phyloP scores from a whole-genome alignment of 2,888 invertebrate genomes.

The Drosophila niveifrons region DNA sequence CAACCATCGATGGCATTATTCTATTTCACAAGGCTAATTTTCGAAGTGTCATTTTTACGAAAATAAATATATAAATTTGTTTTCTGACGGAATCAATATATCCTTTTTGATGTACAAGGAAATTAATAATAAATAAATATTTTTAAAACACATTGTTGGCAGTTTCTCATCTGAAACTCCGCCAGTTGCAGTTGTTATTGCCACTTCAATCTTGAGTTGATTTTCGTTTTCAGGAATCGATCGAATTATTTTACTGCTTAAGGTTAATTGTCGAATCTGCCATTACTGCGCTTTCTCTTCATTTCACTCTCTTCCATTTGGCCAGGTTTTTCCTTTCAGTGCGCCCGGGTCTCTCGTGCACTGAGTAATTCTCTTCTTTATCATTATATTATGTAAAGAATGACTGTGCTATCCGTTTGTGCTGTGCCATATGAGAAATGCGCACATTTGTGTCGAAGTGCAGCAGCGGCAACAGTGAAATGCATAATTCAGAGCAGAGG shows the following conservation, averaged over 20 bases:
- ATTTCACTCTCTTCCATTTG: background rate
- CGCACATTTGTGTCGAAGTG: slow-evolving; percentile 43
- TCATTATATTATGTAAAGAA: slow-evolving; percentile 28
- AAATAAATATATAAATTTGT: no score
- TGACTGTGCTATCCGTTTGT: slow-evolving; percentile 16
- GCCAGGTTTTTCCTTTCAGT: background rate
- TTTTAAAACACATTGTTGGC: no score
- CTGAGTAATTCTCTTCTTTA: slow-evolving; percentile 7
- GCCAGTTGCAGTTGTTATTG: background rate
- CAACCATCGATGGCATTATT: no score
- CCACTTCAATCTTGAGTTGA: background rate
- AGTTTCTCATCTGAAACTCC: no score
- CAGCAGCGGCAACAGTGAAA: slow-evolving; percentile 35
- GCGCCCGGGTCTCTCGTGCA: background rate
- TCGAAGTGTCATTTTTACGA: no score
- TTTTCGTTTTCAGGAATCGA: background rate
- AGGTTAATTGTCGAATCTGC: background rate
- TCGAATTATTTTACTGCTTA: background rate
- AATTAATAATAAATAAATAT: no score
- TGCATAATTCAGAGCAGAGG: slow-evolving; percentile 48
- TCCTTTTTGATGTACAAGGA: no score
- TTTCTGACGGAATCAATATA: no score
- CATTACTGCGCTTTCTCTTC: background rate
- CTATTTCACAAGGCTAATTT: no score
- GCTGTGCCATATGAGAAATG: slow-evolving; percentile 37